A percentile compares a stretch with the other conserved stretches of the same genome.
Evolutionary conservation across 2,888 invertebrate genomes (phyloP).

Genomic region (Apantesis nais): DNA sequence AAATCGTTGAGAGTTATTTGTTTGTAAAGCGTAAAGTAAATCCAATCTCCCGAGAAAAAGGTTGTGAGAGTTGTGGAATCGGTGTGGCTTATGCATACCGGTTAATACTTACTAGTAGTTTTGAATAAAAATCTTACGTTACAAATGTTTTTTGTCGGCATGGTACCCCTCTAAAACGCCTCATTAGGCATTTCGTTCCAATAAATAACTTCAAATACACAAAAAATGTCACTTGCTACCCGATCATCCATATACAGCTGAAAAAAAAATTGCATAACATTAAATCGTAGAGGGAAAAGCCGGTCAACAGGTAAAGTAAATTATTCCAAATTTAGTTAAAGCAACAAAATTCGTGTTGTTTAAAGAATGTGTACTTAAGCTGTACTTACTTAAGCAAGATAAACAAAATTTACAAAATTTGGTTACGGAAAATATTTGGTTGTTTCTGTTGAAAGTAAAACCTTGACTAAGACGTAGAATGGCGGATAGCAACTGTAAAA

Average conservation of each 20-base stretch:
- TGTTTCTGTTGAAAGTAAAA: neutral
- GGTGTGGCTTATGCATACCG: too few species aligned
- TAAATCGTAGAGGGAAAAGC: neutral
- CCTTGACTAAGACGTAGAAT: neutral
- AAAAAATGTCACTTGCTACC: neutral
- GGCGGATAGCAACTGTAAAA: neutral
- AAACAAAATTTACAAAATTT: neutral
- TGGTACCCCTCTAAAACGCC: too few species aligned
- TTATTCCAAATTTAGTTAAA: neutral
- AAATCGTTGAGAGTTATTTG: too few species aligned
- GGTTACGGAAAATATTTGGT: neutral
- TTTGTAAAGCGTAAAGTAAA: too few species aligned
- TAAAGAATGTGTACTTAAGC: neutral
- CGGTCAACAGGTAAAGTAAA: neutral
- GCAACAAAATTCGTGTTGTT: neutral
- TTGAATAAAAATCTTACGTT: too few species aligned
- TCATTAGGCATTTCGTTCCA: too few species aligned
- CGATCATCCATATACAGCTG: neutral
- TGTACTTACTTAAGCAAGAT: neutral
- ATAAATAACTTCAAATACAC: conserved; percentile 34
- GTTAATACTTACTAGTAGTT: too few species aligned
- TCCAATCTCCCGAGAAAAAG: too few species aligned
- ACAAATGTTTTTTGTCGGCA: too few species aligned
- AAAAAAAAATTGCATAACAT: neutral
- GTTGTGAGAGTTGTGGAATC: too few species aligned